Evolutionary conservation across 2,113 vertebrate genomes (phyloP).

Genomic region (Pampusana beccarii): DNA sequence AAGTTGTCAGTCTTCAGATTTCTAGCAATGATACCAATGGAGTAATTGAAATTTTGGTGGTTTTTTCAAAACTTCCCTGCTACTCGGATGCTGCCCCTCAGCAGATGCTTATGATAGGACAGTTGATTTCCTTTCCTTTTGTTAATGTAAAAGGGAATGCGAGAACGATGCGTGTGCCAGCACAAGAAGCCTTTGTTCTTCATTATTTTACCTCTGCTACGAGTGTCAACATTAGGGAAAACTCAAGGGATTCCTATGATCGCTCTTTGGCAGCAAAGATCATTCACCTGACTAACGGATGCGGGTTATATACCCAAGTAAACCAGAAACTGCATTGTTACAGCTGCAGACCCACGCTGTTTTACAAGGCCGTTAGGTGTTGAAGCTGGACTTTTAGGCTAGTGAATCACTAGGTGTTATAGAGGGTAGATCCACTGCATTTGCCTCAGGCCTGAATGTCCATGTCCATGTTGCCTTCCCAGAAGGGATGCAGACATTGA

Average conservation of each 20-base stretch:
- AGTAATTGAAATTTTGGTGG: neutral
- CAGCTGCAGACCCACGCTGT: neutral
- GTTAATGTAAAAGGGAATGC: neutral
- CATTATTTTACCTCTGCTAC: fast-evolving
- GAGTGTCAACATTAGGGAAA: neutral
- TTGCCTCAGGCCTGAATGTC: neutral
- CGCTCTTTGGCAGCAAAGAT: neutral
- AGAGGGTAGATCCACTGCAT: neutral
- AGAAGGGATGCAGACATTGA: neutral
- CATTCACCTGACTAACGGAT: neutral
- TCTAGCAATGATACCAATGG: neutral
- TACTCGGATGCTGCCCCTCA: neutral
- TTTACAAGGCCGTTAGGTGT: neutral
- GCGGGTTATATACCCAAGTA: neutral
- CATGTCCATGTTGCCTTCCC: neutral
- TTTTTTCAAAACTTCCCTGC: neutral
- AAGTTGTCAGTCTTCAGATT: neutral
- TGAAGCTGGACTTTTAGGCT: neutral
- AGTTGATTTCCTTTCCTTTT: neutral
- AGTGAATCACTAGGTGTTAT: neutral
- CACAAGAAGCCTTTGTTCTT: neutral
- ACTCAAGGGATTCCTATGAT: neutral
- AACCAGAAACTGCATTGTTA: neutral
- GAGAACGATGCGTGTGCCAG: neutral
- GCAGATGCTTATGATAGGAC: neutral